Evolutionary conservation across 2,113 vertebrate genomes (phyloP), one percentile per base, ranked within the genome.

Genomic region (Prunella himalayana): DNA sequence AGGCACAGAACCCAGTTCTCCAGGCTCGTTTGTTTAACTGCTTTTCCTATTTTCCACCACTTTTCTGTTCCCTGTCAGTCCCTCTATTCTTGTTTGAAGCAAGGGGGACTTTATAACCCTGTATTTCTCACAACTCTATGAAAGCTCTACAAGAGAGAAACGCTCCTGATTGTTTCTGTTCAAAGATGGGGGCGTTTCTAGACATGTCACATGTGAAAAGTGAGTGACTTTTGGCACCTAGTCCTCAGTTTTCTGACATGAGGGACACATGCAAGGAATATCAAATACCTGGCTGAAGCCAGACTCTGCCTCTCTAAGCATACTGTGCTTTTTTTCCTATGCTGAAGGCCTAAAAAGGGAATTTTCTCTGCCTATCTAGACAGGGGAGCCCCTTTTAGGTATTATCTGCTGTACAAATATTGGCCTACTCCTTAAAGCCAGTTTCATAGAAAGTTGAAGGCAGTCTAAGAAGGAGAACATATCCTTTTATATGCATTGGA

Each of bases 391-490:
- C 92, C 78, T 82, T 92, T 92, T 63, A 56, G 91, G 75, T 80
- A 91, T 97, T 96, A 94, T 70, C 83, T 90, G 70, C 91, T 70
- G 24, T 92, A 80, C 82, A 95, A 95, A 82, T 88, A 86, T 82
- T 94, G 93, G 84, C 79, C 90, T 76, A 57, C 80, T 91, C 81
- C 91, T 95, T 93, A 90, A 72, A 73, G 37, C 35, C 37, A 54
- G 25, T 89, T 96, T 94, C 93, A 90, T 57, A 85, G 97, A 95
- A 97, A 96, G 95, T 94, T 96, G 76, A 96, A 93, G 57, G 83
- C 63, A 84, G 82, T 86, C 92, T 96, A 72, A 84, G 79, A 70
- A 71, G 69, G 54, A 73, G 92, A 90, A 70, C 37, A 9, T 91
- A 73, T 81, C 78, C 97, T 84, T 81, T 89, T 75, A 93, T 88